Base-by-base conservation (phyloP, 2,113 vertebrate genomes). In the Solenodon paradoxus region DNA sequence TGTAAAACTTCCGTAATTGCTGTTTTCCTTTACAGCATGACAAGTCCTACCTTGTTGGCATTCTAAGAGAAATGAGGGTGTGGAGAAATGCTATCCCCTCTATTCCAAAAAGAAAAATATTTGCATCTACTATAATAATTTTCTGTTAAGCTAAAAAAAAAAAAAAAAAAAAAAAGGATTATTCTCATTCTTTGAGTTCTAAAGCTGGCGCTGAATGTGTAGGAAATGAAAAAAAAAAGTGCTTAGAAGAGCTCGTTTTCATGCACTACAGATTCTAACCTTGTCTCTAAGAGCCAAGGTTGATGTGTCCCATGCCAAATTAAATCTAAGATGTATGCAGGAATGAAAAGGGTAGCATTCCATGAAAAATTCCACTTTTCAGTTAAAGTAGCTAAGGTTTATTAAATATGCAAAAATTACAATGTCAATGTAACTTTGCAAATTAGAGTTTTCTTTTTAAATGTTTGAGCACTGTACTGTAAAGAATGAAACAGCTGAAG, bases 221-320 rank as follows among this genome's bases (percentile, higher is more conserved):
- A 97, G 97, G 55, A 97, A 96, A 96, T 28, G 55, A 10, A 80
- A 53, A n/a, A 84, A 79, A 90, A 93, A 88, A 51, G 49, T 83
- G 83, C 95, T 97, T 26, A 77, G 93, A 97, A 92, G 95, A 95
- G 40, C 97, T 98, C 69, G 75, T 98, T 98, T 90, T 84, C 89
- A 95, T 97, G 97, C 98, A 97, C 96, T 92, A 95, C 95, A 94
- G 95, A 88, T 85, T 97, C 97, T 95, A 85, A 97, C 98, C 98
- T 98, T 98, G 95, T 94, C 96, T 98, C 96, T 87, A 81, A 85
- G 96, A 98, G 96, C 97, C 98, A 98, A 98, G 98, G 98, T 98
- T 97, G 98, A 92, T 95, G 96, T 0, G 84, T 97, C 98, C 97
- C 96, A 93, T 92, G 97, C 97, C 98, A 97, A 97, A 98, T 98